These are phyloP conservation scores for Galerucella nymphaeae DNA, from an alignment of 2,888 invertebrate species.

Conservation along the genomic window DNA sequence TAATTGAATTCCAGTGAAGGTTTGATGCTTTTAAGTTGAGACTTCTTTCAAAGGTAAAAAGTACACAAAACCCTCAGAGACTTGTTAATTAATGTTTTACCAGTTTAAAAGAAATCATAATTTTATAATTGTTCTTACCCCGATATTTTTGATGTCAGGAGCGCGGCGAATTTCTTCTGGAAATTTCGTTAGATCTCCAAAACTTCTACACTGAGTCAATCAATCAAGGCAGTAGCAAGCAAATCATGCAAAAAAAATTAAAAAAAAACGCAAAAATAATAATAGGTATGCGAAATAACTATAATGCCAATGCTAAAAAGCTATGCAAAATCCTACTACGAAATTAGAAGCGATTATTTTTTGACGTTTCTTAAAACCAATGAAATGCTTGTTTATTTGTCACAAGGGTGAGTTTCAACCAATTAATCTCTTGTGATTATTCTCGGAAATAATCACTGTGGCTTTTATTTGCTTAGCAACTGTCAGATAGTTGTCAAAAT, in stretches of 20 bases:
- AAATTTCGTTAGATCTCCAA: slow-evolving; percentile 71
- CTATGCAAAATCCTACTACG: slow-evolving; percentile 23
- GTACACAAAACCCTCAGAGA: background rate
- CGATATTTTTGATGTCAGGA: slow-evolving; percentile 53
- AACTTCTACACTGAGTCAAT: slow-evolving; percentile 69
- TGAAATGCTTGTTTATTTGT: no score
- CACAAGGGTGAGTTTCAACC: no score
- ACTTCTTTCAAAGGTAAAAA: no score
- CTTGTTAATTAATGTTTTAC: background rate
- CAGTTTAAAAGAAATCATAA: background rate
- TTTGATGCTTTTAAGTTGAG: no score
- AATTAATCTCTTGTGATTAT: no score
- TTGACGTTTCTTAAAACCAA: no score
- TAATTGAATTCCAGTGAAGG: no score
- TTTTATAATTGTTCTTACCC: slow-evolving; percentile 51
- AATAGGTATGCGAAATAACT: slow-evolving; percentile 7
- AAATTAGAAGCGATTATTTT: background rate
- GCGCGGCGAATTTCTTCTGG: slow-evolving; percentile 59
- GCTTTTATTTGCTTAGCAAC: no score
- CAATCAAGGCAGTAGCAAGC: slow-evolving; percentile 43
- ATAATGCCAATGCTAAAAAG: slow-evolving; percentile 23
- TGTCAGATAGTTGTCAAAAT: no score
- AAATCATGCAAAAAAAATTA: slow-evolving; percentile 51
- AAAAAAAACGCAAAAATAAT: slow-evolving; percentile 42
- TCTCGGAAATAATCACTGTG: no score